A percentile compares a stretch with the other conserved stretches of the same genome.
Evolutionary conservation across 2,113 vertebrate genomes (phyloP).

Genomic region (Penelope pileata): DNA sequence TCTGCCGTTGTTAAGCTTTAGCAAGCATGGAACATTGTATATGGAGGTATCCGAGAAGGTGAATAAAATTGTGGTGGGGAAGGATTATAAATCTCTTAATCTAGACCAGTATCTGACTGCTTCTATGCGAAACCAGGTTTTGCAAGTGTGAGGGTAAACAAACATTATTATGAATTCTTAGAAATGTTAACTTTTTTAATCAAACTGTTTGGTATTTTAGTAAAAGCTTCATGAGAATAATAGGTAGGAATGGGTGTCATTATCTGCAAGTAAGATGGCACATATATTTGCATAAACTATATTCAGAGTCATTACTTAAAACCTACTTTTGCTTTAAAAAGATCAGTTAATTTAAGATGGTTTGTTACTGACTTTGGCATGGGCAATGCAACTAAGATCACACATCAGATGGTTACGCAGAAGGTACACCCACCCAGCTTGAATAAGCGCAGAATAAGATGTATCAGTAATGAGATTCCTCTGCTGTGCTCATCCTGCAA

Average conservation of each 20-base stretch:
- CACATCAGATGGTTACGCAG: conserved; percentile 55
- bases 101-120: not conserved
- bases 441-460: conserved; percentile 14
- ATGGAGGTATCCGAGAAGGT: not conserved
- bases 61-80: not conserved
- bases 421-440: not conserved
- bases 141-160: not conserved
- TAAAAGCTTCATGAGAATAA: not conserved
- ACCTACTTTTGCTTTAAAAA: not conserved
- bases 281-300: not conserved
- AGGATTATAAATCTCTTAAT: not conserved
- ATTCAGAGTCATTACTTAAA: not conserved
- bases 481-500: not conserved
- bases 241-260: not conserved
- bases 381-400: conserved; percentile 30
- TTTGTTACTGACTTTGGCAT: conserved; percentile 34
- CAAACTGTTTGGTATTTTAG: not conserved
- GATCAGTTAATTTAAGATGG: conserved; percentile 9
- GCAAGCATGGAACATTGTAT: not conserved
- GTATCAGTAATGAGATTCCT: conserved; percentile 21
- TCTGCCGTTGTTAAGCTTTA: not conserved
- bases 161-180: not conserved
- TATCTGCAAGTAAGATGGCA: not conserved
- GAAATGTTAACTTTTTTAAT: not conserved
- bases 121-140: not conserved